A percentile compares a stretch with the other conserved stretches of the same genome.
These are phyloP conservation scores for Amblyopsis hoosieri DNA, from an alignment of 2,797 vertebrate genomes.

Conservation along the genomic window DNA sequence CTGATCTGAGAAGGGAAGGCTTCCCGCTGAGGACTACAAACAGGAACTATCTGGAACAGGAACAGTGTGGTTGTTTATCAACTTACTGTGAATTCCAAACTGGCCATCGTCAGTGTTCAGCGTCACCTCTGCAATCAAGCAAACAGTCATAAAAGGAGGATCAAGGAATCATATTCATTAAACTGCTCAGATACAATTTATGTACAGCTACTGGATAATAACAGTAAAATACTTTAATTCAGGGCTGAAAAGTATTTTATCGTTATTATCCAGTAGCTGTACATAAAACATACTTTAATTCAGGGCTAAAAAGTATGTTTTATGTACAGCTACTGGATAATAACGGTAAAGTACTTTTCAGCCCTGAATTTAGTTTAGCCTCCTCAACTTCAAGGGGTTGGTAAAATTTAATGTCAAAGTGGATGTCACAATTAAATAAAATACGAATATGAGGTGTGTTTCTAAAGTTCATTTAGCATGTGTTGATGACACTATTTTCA, in stretches of 20 bases:
- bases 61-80: neutral
- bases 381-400: constrained; percentile 4
- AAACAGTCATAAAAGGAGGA: constrained; percentile 14
- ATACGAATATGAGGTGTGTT: neutral
- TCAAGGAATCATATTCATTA: neutral
- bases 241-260: no score
- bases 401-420: neutral
- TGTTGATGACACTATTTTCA: neutral
- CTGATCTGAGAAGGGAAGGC: no score
- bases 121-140: constrained; percentile 79
- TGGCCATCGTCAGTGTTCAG: constrained; percentile 84
- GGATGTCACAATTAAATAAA: neutral
- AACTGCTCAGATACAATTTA: neutral
- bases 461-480: constrained; percentile 11
- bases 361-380: constrained; percentile 26
- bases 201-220: neutral
- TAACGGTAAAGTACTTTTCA: no score
- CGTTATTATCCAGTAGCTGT: no score
- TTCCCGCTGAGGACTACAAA: neutral
- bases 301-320: neutral
- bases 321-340: neutral
- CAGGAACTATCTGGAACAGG: neutral
- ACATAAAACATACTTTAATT: no score
- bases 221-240: no score
- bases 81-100: constrained; percentile 94